A percentile compares a stretch with the other conserved stretches of the same genome.
phyloP scores from a whole-genome alignment of 2,113 vertebrate genomes.

The Rhabdomys dilectus region DNA sequence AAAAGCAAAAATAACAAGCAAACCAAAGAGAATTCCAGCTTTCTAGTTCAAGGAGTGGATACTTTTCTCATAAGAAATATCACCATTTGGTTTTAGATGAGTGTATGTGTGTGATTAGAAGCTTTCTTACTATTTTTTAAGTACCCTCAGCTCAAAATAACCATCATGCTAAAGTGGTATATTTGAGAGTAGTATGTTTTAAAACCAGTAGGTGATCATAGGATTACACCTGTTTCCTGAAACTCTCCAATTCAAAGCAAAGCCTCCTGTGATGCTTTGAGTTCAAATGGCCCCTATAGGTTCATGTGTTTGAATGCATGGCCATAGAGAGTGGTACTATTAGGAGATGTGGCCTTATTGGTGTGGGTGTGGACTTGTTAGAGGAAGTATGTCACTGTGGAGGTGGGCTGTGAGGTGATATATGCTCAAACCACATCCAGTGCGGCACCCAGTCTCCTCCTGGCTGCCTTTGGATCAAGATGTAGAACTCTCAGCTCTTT shows the following conservation, averaged over 20 bases:
- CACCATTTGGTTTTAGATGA: not conserved
- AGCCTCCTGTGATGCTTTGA: not conserved
- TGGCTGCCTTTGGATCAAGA: no score
- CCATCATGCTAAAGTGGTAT: not conserved
- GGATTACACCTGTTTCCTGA: not conserved
- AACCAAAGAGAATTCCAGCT: not conserved
- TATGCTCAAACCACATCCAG: no score
- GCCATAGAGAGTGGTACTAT: no score
- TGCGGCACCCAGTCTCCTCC: no score
- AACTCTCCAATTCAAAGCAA: conserved; percentile 30
- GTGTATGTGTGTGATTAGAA: no score
- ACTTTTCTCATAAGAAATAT: not conserved
- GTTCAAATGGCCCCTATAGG: no score
- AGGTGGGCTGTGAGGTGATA: no score
- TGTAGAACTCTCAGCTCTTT: no score
- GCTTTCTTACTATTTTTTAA: not conserved
- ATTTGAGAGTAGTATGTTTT: not conserved
- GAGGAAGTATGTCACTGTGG: no score
- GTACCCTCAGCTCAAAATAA: not conserved
- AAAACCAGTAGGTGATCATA: not conserved
- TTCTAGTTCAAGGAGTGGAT: not conserved
- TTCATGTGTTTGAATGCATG: no score
- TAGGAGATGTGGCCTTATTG: no score
- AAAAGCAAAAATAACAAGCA: not conserved
- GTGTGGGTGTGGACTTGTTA: no score